A percentile compares a stretch with the other conserved stretches of the same genome.
Conservation (phyloP, 2,113 vertebrate genomes). For the Lophotis ruficrista region DNA sequence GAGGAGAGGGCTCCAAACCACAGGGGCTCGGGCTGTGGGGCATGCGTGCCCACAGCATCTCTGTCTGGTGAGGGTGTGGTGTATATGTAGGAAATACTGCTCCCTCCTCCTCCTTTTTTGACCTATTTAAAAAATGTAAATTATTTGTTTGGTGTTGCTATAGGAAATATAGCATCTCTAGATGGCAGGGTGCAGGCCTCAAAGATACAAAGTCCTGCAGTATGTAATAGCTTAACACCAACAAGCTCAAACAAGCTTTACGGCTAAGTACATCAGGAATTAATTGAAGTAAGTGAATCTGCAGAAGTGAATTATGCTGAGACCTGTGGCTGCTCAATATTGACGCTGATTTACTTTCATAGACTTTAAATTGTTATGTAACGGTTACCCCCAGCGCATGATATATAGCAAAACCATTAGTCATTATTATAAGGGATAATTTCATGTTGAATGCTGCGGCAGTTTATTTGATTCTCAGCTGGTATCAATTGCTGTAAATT, state of each 20-base stretch:
- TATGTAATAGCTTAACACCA: not conserved
- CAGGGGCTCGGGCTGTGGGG: not conserved
- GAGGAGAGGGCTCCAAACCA: not conserved
- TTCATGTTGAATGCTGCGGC: not conserved
- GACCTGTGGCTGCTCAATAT: not conserved
- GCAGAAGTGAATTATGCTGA: not conserved
- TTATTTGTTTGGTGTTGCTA: not conserved
- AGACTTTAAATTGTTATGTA: not conserved
- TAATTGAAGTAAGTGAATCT: constrained; percentile 10
- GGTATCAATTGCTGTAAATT: not conserved
- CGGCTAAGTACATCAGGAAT: not conserved
- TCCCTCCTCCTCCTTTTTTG: accelerated
- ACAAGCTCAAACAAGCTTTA: not conserved
- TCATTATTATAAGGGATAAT: not conserved
- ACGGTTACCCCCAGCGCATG: not conserved
- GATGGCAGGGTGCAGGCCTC: not conserved
- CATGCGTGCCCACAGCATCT: accelerated
- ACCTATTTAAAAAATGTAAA: not conserved
- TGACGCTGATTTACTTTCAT: not conserved
- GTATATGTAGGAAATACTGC: not conserved
- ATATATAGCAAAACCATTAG: not conserved
- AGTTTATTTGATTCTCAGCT: not conserved
- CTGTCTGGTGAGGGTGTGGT: not conserved
- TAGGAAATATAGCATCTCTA: not conserved
- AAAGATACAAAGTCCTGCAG: not conserved